Percentiles rank a stretch among this genome's conserved stretches.
phyloP scores from a whole-genome alignment of 2,113 vertebrate genomes.

The Xenopus tropicalis region DNA sequence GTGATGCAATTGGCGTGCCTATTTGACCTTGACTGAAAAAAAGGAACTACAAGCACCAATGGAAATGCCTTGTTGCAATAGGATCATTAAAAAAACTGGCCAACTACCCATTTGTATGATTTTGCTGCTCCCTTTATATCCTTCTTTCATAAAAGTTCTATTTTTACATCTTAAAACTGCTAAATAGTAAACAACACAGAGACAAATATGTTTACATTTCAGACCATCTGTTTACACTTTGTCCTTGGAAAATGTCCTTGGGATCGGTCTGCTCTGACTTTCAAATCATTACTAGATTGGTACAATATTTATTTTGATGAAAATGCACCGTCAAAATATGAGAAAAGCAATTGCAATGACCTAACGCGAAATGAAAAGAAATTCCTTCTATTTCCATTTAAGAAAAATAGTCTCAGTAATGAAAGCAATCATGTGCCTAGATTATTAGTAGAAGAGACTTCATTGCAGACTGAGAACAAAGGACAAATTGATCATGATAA shows the following conservation, averaged over 20 bases:
- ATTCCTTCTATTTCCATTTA: conserved; percentile 21
- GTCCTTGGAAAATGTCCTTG: conserved; percentile 30
- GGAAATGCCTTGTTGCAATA: no score
- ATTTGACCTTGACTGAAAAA: no score
- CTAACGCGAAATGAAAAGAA: conserved; percentile 17
- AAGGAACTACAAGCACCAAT: no score
- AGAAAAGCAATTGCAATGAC: conserved; percentile 12
- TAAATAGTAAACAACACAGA: conserved; percentile 4
- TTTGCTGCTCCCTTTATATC: no score
- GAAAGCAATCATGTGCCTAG: neutral
- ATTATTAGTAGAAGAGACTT: neutral
- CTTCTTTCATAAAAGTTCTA: neutral
- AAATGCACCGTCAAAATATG: conserved; percentile 21
- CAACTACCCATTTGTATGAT: no score
- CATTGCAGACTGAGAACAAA: conserved; percentile 28
- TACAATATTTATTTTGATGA: conserved; percentile 43
- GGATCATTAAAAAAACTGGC: no score
- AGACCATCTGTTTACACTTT: conserved; percentile 17
- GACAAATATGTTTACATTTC: conserved; percentile 17
- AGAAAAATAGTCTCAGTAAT: conserved; percentile 37
- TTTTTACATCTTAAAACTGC: neutral
- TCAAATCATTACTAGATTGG: conserved; percentile 41
- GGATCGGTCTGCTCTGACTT: conserved; percentile 15
- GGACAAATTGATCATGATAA: conserved; percentile 22
- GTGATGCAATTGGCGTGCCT: no score